A percentile compares a stretch with the other conserved stretches of the same genome.
phyloP scores from a whole-genome alignment of 2,797 vertebrate species.

The Myotis pilosus region DNA sequence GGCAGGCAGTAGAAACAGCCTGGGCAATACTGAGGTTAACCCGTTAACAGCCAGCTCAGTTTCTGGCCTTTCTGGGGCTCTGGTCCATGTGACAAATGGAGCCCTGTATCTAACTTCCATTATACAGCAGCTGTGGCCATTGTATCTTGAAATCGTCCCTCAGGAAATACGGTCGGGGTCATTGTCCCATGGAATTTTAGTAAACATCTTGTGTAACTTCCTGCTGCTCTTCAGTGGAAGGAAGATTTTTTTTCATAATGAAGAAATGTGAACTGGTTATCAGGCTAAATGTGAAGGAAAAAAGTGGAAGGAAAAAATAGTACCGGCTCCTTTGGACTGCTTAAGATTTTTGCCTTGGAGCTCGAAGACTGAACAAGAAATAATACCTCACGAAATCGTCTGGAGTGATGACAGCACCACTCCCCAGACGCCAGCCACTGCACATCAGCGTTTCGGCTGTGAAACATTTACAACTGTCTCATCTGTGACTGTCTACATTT shows the following conservation, averaged over 20 bases:
- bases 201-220: conserved; percentile 43
- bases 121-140: conserved; percentile 25
- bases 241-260: conserved; percentile 28
- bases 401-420: neutral
- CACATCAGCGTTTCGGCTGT: neutral
- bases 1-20: neutral
- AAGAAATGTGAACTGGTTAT: conserved; percentile 11
- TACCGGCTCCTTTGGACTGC: neutral
- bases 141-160: conserved; percentile 48
- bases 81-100: neutral
- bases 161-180: neutral
- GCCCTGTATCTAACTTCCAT: neutral
- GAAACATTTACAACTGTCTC: neutral
- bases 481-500: conserved; percentile 30
- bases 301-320: neutral
- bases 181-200: neutral
- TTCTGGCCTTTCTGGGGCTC: neutral
- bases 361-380: conserved; percentile 19
- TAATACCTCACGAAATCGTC: conserved; percentile 67
- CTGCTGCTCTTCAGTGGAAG: neutral
- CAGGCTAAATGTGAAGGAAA: neutral
- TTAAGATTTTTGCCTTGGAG: neutral
- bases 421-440: neutral
- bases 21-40: neutral
- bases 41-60: neutral